A percentile compares a stretch with the other conserved stretches of the same genome.
phyloP scores from a whole-genome alignment of 2,888 invertebrate species.

The Lycia hirtaria region DNA sequence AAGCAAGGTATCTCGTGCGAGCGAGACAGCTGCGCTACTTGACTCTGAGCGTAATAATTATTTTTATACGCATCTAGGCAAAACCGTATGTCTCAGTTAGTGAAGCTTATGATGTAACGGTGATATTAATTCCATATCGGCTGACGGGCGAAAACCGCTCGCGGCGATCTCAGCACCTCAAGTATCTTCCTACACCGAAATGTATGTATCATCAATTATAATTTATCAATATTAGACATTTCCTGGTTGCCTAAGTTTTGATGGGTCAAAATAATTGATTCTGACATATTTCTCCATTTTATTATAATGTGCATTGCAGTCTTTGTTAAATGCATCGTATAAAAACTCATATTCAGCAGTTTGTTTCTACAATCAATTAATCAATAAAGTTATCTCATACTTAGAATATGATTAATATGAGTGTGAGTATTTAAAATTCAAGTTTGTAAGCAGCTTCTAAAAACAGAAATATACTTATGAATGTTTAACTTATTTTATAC shows the following conservation, averaged over 20 bases:
- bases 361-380: not conserved
- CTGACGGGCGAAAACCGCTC: constrained; percentile 18
- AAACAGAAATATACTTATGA: not conserved
- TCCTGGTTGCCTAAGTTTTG: constrained; percentile 44
- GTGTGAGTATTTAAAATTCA: too few relatives aligned
- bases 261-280: constrained; percentile 33
- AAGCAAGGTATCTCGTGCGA: too few relatives aligned
- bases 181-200: constrained; percentile 39
- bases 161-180: constrained; percentile 34
- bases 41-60: too few relatives aligned
- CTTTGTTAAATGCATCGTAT: not conserved
- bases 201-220: constrained; percentile 49
- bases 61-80: too few relatives aligned
- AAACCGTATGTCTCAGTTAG: too few relatives aligned
- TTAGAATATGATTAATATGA: too few relatives aligned
- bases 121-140: constrained; percentile 23
- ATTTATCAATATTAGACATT: constrained; percentile 43
- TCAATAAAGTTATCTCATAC: not conserved
- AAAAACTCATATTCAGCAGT: too few relatives aligned
- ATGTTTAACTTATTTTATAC: not conserved
- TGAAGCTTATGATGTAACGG: constrained; percentile 34
- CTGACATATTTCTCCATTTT: constrained; percentile 22
- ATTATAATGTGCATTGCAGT: not conserved
- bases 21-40: not conserved
- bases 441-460: not conserved